Evolutionary conservation across 2,888 invertebrate genomes (phyloP).

Genomic region (Hoplodrina blanda): DNA sequence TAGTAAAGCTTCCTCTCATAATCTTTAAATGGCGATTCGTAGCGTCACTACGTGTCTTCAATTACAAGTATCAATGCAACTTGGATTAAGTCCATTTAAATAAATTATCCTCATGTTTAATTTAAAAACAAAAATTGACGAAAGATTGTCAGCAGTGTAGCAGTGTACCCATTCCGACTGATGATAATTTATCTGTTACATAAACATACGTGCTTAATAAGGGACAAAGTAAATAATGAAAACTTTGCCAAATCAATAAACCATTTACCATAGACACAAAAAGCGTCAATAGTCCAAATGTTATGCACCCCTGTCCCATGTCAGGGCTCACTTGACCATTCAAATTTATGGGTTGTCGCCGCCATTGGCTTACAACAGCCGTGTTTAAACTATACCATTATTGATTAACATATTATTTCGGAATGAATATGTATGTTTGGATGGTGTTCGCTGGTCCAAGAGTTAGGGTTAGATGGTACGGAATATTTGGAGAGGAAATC

Average conservation of each 20-base stretch:
- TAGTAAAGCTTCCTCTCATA: no score
- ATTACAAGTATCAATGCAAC: no score
- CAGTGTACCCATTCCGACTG: no score
- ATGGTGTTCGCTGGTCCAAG: background rate
- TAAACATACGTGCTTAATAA: no score
- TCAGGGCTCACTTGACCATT: slow-evolving; percentile 86
- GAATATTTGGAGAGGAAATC: background rate
- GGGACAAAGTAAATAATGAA: background rate
- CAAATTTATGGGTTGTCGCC: slow-evolving; percentile 86
- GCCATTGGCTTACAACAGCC: slow-evolving; percentile 69
- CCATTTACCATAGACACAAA: background rate
- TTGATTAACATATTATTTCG: slow-evolving; percentile 65
- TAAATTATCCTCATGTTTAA: no score
- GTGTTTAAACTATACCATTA: slow-evolving; percentile 62
- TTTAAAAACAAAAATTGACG: no score
- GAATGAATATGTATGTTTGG: slow-evolving; percentile 59
- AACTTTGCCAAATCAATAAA: background rate
- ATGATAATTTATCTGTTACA: no score
- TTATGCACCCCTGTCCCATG: slow-evolving; percentile 72
- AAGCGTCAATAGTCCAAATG: slow-evolving; percentile 45
- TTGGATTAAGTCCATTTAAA: no score
- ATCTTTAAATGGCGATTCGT: no score
- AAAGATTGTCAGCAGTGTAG: no score
- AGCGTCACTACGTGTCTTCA: no score
- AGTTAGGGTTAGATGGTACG: no score